Evolutionary conservation across 2,113 vertebrate genomes (phyloP).

Genomic region (Sceloporus tristichus): DNA sequence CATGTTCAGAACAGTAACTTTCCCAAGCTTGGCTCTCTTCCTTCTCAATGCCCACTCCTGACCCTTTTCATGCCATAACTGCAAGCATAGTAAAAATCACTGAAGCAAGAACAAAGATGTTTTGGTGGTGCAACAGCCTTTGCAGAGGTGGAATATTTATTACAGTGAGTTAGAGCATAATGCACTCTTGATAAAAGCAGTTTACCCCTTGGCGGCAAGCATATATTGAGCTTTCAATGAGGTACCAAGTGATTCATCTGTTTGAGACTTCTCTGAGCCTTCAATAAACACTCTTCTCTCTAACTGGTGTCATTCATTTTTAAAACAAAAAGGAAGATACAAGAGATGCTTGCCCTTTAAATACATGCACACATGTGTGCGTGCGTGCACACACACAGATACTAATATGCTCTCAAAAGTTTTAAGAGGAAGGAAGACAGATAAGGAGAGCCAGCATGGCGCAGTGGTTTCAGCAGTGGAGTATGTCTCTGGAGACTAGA

Average conservation of each 20-base stretch:
- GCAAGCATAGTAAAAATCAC: not conserved
- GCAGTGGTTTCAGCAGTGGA: too few relatives aligned
- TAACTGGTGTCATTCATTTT: conserved; percentile 1
- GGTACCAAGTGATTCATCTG: not conserved
- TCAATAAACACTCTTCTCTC: conserved; percentile 13
- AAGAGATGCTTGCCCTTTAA: not conserved
- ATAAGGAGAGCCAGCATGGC: not conserved
- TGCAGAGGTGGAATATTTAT: not conserved
- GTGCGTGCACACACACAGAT: not conserved
- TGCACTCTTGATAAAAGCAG: conserved; percentile 5
- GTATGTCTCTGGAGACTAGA: too few relatives aligned
- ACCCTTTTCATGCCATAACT: not conserved
- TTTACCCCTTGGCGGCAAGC: conserved; percentile 36
- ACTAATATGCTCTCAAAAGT: not conserved
- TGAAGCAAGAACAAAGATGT: not conserved
- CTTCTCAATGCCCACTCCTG: not conserved
- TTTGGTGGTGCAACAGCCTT: not conserved
- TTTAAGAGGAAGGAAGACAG: not conserved
- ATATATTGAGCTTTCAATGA: conserved; percentile 18
- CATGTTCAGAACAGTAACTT: too few relatives aligned
- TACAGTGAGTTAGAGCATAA: conserved; percentile 20
- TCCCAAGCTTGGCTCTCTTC: not conserved
- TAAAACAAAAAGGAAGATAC: not conserved
- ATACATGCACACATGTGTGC: not conserved
- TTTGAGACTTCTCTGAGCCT: not conserved